Evolutionary conservation across 2,888 invertebrate genomes (phyloP).

Genomic region (Kuschelorhynchus macadamiae): DNA sequence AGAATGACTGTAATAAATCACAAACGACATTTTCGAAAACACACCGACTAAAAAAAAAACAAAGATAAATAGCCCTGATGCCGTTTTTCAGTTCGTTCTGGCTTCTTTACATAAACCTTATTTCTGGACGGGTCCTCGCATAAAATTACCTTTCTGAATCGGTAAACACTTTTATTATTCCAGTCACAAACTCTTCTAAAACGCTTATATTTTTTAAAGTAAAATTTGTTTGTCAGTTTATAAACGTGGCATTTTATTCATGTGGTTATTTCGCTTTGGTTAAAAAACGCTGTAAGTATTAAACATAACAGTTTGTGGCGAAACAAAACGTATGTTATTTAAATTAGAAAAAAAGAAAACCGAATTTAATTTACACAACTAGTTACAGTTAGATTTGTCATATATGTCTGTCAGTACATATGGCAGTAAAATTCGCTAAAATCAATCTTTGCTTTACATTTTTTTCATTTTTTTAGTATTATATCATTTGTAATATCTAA

Average conservation of each 20-base stretch:
- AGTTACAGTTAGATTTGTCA: too few relatives aligned
- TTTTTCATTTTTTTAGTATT: too few relatives aligned
- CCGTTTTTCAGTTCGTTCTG: constrained; percentile 24
- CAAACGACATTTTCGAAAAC: background rate
- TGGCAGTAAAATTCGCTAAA: too few relatives aligned
- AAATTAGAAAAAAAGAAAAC: background rate
- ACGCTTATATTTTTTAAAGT: constrained; percentile 23
- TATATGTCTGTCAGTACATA: too few relatives aligned
- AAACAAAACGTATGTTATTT: background rate
- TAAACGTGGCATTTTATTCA: constrained; percentile 28
- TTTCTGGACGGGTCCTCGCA: constrained; percentile 39
- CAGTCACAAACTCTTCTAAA: constrained; percentile 25
- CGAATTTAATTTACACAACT: background rate
- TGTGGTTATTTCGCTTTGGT: constrained; percentile 12
- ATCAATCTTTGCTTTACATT: too few relatives aligned
- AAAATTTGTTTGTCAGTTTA: constrained; percentile 23
- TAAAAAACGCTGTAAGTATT: too few relatives aligned
- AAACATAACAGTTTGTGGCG: background rate
- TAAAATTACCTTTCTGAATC: constrained; percentile 41
- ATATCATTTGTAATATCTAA: too few relatives aligned
- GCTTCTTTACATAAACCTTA: constrained; percentile 39
- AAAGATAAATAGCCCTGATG: constrained; percentile 19
- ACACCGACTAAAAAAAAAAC: background rate
- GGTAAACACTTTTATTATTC: constrained; percentile 45
- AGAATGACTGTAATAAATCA: constrained; percentile 9